phyloP scores from a whole-genome alignment of 2,797 vertebrate genomes.

The Oreortyx pictus region DNA sequence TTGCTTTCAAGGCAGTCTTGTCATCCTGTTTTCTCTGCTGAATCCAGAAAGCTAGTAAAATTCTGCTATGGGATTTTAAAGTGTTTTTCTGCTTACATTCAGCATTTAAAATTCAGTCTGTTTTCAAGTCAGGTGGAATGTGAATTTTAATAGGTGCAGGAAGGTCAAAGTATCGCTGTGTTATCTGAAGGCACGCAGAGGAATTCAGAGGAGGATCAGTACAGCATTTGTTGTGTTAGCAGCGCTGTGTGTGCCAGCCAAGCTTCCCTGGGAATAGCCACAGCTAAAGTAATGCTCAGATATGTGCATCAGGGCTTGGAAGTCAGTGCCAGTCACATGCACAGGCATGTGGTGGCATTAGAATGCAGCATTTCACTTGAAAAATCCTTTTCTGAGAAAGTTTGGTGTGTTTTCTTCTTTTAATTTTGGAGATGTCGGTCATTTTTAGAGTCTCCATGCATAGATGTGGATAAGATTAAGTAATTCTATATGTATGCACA shows the following conservation, averaged over 20 bases:
- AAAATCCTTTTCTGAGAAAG: not conserved
- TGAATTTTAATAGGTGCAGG: not conserved
- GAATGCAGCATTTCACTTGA: constrained; percentile 2
- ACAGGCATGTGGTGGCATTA: not conserved
- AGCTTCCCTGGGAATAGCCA: not conserved
- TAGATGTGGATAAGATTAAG: not conserved
- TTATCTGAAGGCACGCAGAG: not conserved
- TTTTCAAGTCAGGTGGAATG: not conserved
- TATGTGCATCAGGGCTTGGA: not conserved
- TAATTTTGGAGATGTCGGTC: not conserved
- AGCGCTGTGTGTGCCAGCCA: fast-evolving
- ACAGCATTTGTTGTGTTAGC: not conserved
- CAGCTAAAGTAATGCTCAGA: not conserved
- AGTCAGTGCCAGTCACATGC: not conserved
- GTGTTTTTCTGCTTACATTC: not conserved
- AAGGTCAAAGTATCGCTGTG: not conserved
- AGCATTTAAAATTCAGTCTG: not conserved
- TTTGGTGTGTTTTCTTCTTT: not conserved
- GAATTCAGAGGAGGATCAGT: not conserved
- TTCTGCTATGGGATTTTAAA: fast-evolving
- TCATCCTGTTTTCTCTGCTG: fast-evolving
- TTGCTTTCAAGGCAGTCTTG: fast-evolving
- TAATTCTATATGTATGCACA: not conserved
- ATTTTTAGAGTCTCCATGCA: not conserved
- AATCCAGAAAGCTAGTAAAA: not conserved